Evolutionary conservation across 2,113 vertebrate species (phyloP).

Genomic region (Cairina moschata): DNA sequence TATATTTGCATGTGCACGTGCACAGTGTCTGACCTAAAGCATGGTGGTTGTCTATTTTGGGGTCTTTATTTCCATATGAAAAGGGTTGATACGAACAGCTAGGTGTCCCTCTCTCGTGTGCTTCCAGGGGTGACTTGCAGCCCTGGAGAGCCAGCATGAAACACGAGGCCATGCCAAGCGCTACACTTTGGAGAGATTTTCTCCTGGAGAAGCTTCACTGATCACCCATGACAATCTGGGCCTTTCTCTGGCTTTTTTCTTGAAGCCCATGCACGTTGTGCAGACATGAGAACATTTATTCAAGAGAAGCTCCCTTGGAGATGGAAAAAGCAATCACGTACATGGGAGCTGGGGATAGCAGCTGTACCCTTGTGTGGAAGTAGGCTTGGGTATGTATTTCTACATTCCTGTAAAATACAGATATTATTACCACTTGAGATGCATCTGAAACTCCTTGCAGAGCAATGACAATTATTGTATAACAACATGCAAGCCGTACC

Average conservation of each 20-base stretch:
- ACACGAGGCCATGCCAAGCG: accelerated
- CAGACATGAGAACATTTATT: not conserved
- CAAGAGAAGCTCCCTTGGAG: not conserved
- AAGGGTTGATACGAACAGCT: not conserved
- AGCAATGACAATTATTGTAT: slow-evolving; percentile 20
- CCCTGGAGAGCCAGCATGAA: not conserved
- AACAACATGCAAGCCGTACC: not conserved
- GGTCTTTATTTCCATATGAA: not conserved
- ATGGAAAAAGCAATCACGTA: not conserved
- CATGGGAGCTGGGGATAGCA: not conserved
- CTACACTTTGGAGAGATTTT: not conserved
- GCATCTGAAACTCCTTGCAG: slow-evolving; percentile 14
- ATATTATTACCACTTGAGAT: slow-evolving; percentile 43
- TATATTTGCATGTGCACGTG: accelerated
- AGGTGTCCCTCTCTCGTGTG: not conserved
- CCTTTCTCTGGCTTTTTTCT: not conserved
- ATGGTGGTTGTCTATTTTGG: not conserved
- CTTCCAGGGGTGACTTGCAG: not conserved
- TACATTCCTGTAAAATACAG: not conserved
- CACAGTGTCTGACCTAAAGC: not conserved
- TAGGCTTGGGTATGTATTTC: not conserved
- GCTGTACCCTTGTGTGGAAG: slow-evolving; percentile 4
- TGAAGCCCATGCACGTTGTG: not conserved
- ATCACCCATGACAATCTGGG: not conserved
- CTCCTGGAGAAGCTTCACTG: not conserved